These are phyloP conservation scores for Mionectes macconnelli DNA, from an alignment of 2,113 vertebrate genomes.

Conservation along the genomic window DNA sequence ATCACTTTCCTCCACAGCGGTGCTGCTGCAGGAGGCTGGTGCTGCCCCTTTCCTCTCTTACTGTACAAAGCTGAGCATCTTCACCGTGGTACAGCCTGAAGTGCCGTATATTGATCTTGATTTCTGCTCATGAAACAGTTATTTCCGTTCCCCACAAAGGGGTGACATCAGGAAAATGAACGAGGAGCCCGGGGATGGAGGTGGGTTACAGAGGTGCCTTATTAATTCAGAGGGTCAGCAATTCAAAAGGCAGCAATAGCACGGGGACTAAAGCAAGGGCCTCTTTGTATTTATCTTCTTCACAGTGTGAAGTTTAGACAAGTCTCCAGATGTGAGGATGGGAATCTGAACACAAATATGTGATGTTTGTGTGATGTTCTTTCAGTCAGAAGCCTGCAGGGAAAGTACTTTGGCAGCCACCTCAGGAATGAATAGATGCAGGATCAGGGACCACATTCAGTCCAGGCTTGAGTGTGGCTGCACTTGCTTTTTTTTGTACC, in stretches of 20 bases:
- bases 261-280: not conserved
- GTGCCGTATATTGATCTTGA: not conserved
- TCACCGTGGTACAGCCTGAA: fast-evolving
- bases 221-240: not conserved
- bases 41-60: not conserved
- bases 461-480: not conserved
- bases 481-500: not conserved
- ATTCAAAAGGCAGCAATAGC: not conserved
- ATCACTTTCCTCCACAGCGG: not conserved
- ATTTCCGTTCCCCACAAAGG: not conserved
- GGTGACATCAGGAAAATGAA: not conserved
- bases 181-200: not conserved
- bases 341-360: not conserved
- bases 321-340: not conserved
- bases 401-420: not conserved
- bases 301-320: not conserved
- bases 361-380: not conserved
- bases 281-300: conserved; percentile 12
- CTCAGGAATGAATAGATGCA: not conserved
- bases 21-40: not conserved
- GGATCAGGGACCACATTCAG: not conserved
- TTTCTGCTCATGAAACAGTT: not conserved
- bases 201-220: not conserved
- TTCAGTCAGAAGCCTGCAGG: not conserved
- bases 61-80: not conserved